These are phyloP conservation scores for Lepus oiostolus DNA, from an alignment of 2,797 vertebrate species.

Conservation along the genomic window DNA sequence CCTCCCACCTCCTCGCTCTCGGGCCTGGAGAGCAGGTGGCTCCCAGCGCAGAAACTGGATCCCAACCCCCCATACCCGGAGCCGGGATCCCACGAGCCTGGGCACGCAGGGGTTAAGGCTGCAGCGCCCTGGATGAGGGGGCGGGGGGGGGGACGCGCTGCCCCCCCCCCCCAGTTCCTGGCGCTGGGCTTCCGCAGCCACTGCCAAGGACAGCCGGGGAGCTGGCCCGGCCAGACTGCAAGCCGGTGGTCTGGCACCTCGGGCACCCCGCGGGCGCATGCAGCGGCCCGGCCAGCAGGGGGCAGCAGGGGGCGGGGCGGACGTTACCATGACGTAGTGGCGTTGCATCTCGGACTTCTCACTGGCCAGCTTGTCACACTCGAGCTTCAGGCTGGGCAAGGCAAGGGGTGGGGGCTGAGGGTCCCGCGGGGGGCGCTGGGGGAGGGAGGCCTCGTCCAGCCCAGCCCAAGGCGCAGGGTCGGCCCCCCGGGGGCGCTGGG, in stretches of 20 bases:
- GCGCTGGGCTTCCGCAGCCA: background rate
- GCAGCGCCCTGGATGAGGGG: background rate
- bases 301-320: background rate
- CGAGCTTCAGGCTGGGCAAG: slow-evolving; percentile 94
- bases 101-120: too few relatives aligned
- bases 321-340: slow-evolving; percentile 97
- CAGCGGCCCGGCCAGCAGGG: slow-evolving; percentile 51
- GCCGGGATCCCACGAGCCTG: too few relatives aligned
- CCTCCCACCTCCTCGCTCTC: too few relatives aligned
- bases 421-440: too few relatives aligned
- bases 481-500: background rate
- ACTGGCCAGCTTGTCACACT: slow-evolving; percentile 98
- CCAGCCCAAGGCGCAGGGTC: too few relatives aligned
- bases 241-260: slow-evolving; percentile 70
- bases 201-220: slow-evolving; percentile 62
- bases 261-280: background rate
- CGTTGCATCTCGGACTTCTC: slow-evolving; percentile 99
- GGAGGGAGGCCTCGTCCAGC: too few relatives aligned
- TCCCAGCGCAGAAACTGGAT: too few relatives aligned
- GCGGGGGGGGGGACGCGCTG: background rate
- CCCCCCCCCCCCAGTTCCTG: slow-evolving; percentile 49
- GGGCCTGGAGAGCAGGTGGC: too few relatives aligned
- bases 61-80: too few relatives aligned
- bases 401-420: slow-evolving; percentile 58
- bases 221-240: slow-evolving; percentile 44